Percentiles rank a stretch among this genome's conserved stretches.
Evolutionary conservation across 2,797 vertebrate genomes (phyloP).

Genomic region (Fratercula arctica): DNA sequence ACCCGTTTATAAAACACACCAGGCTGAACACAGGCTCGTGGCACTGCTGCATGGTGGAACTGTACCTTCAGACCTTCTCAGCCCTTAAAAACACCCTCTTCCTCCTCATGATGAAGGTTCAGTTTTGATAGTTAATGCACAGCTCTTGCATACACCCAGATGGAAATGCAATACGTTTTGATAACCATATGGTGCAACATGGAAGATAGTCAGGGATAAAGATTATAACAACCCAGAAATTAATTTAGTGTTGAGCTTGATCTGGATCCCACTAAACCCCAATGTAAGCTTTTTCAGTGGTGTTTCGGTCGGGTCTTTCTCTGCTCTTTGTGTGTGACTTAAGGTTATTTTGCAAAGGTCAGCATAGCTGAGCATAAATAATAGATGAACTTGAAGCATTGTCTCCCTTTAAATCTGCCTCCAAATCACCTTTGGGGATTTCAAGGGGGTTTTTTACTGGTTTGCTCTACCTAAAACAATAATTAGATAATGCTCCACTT

Average conservation of each 20-base stretch:
- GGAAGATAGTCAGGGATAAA: slow-evolving; percentile 15
- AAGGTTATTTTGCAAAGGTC: slow-evolving; percentile 28
- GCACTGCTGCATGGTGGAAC: fast-evolving
- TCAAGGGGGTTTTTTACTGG: not conserved
- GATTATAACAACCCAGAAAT: slow-evolving; percentile 22
- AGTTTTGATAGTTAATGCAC: not conserved
- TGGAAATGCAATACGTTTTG: not conserved
- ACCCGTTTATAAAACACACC: not conserved
- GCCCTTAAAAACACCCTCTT: not conserved
- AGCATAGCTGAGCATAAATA: not conserved
- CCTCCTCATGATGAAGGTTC: not conserved
- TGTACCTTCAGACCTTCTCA: not conserved
- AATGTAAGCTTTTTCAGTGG: not conserved
- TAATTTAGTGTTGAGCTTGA: slow-evolving; percentile 6
- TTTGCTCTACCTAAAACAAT: slow-evolving; percentile 12
- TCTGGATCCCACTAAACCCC: not conserved
- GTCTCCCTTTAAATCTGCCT: not conserved
- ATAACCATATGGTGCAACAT: not conserved
- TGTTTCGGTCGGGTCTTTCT: not conserved
- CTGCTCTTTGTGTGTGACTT: not conserved
- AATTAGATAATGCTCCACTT: slow-evolving; percentile 8
- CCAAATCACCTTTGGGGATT: not conserved
- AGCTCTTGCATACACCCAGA: not conserved
- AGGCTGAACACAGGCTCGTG: not conserved
- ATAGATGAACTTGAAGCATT: not conserved